Conservation (phyloP, 2,797 vertebrate species). For the Chelon labrosus region DNA sequence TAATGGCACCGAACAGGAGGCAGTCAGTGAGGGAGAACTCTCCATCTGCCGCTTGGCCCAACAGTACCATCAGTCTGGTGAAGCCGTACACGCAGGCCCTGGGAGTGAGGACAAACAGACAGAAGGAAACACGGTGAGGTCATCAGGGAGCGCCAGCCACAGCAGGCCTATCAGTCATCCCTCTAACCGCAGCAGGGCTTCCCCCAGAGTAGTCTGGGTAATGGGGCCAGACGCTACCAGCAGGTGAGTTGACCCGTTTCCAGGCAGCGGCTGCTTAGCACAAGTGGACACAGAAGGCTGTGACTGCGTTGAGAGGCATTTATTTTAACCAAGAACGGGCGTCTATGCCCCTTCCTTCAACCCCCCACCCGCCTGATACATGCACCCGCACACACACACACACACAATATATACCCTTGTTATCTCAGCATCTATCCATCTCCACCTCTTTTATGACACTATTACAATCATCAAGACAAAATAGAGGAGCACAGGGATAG, state of each 20-base stretch:
- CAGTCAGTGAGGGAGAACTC: constrained; percentile 90
- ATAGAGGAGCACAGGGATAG: constrained; percentile 9
- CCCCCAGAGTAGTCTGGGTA: constrained; percentile 63
- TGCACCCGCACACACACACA: not conserved
- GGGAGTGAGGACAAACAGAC: constrained; percentile 68
- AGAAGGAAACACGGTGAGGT: constrained; percentile 66
- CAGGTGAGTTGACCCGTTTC: constrained; percentile 67
- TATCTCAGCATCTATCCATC: constrained; percentile 6
- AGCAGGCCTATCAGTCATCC: constrained; percentile 57
- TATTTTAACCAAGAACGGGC: not conserved
- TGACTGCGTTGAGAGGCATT: not conserved
- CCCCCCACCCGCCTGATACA: not conserved
- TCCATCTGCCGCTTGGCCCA: constrained; percentile 77
- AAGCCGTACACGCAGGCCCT: constrained; percentile 89
- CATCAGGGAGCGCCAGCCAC: constrained; percentile 52
- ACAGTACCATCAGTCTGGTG: constrained; percentile 85
- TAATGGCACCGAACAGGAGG: constrained; percentile 90
- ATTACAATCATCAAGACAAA: not conserved
- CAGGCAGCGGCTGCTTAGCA: constrained; percentile 46
- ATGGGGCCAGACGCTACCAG: constrained; percentile 65
- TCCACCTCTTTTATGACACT: constrained; percentile 3
- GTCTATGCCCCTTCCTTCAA: rapidly evolving
- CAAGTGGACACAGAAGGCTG: constrained; percentile 40
- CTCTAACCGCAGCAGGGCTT: constrained; percentile 63
- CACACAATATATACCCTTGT: not conserved